Base-by-base conservation (phyloP, 2,113 vertebrate genomes). In the Tautogolabrus adspersus region DNA sequence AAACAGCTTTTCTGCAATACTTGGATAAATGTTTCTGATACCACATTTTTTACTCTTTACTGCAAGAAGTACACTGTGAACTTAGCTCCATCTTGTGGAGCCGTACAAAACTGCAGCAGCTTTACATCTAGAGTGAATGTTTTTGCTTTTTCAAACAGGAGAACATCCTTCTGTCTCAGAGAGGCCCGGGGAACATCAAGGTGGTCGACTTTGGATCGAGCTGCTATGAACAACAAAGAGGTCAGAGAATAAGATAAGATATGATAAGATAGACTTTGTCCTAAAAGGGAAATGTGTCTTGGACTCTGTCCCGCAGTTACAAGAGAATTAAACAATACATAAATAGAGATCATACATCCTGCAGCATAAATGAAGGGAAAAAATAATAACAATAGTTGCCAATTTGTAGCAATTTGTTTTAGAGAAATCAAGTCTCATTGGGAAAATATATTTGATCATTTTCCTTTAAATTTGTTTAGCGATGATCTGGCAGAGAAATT, bases 141-240 rank as follows among this genome's bases (percentile, higher is more conserved):
- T 23, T 67, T 75, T 2, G 3, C 52, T 68, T 22, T 46, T 71
- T 18, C 78, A 8, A 44, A 72, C 77, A 98, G 97, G 97, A 98
- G 86, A 98, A 98, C 83, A 97, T 98, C 86, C 93, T 98, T 52
- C 87, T 98, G 37, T 95, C 96, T 72, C 96, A 96, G 80, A 95
- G 94, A 82, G 97, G 96, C 10, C 96, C 96, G 37, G 94, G 96
- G 30, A 96, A 96, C 76, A 96, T 98, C 83, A 98, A 98, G 92
- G 97, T 98, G 73, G 97, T 98, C 69, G 97, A 98, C 89, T 98
- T 98, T 93, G 97, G 97, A 78, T 98, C 97, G 60, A 98, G 97
- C 86, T 98, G 97, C 87, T 98, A 97, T 66, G 97, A 97, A 87
- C 94, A 98, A 81, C 96, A 98, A 91, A 96, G 95, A 93, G 96